Conservation (phyloP, 2,888 invertebrate species). For the Galerucella calmariensis region DNA sequence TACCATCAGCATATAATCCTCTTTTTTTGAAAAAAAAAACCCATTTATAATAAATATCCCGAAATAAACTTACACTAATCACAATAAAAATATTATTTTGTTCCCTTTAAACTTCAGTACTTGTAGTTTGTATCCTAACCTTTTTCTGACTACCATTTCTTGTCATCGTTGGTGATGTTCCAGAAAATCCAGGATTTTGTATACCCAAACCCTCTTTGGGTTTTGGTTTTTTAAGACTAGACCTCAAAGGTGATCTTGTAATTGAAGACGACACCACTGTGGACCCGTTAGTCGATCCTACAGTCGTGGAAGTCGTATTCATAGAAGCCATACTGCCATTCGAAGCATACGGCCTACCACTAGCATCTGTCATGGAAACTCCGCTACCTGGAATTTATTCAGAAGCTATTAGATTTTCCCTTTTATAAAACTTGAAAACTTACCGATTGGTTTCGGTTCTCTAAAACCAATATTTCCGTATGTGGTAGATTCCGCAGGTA, state of each 20-base stretch:
- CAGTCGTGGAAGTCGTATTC: conserved; percentile 77
- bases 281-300: conserved; percentile 70
- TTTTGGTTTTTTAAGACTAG: conserved; percentile 81
- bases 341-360: conserved; percentile 81
- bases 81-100: conserved; percentile 4
- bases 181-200: conserved; percentile 87
- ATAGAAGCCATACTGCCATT: conserved; percentile 78
- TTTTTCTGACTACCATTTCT: conserved; percentile 90
- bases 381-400: conserved; percentile 46
- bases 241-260: conserved; percentile 74
- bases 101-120: conserved; percentile 82
- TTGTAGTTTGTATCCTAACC: conserved; percentile 91
- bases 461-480: conserved; percentile 89
- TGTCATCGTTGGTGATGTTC: conserved; percentile 84
- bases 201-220: conserved; percentile 77
- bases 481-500: conserved; percentile 74
- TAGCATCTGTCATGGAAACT: conserved; percentile 88
- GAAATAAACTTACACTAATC: background rate
- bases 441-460: conserved; percentile 71
- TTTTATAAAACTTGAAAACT: background rate
- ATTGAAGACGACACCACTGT: conserved; percentile 65
- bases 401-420: background rate
- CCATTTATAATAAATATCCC: background rate
- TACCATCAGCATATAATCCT: background rate
- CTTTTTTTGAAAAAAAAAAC: no score